Conservation (phyloP, 2,797 vertebrate genomes). For the Trichosurus vulpecula region DNA sequence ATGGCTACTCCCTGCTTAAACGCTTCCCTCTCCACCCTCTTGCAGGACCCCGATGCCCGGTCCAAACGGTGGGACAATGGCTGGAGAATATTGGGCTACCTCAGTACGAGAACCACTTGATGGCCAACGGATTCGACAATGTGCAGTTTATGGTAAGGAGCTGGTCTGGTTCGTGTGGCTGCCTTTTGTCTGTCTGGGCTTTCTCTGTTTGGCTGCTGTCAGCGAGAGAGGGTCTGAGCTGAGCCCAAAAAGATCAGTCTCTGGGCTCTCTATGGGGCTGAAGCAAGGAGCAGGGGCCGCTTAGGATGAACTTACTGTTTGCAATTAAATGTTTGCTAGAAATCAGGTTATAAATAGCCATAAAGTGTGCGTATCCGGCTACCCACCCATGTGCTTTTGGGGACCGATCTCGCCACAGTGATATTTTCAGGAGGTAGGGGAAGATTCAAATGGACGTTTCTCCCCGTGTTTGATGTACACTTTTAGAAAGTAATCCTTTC, state of each 20-base stretch:
- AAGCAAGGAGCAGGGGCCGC: conserved; percentile 74
- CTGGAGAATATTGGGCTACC: conserved; percentile 98
- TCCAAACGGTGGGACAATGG: conserved; percentile 99
- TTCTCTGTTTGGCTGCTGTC: conserved; percentile 77
- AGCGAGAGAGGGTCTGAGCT: conserved; percentile 81
- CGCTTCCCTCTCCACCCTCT: conserved; percentile 99
- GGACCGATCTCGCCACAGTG: conserved; percentile 55
- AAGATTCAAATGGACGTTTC: conserved; percentile 67
- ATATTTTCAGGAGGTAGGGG: conserved; percentile 68
- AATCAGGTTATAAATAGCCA: conserved; percentile 57
- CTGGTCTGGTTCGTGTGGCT: conserved; percentile 80
- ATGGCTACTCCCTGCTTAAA: conserved; percentile 98
- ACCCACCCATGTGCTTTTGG: conserved; percentile 63
- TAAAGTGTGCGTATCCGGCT: conserved; percentile 39
- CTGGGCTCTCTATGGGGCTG: conserved; percentile 73
- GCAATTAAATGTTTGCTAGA: conserved; percentile 63
- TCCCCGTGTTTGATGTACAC: conserved; percentile 64
- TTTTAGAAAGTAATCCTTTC: conserved; percentile 66
- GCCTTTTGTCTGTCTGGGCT: conserved; percentile 84
- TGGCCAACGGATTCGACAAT: conserved; percentile 99
- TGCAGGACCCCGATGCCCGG: conserved; percentile 98
- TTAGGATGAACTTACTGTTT: conserved; percentile 74
- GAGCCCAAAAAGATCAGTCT: conserved; percentile 70
- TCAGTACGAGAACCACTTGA: conserved; percentile 99
- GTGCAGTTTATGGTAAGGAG: conserved; percentile 99